phyloP scores from a whole-genome alignment of 92 coral and sea anemone species.

The Epizoanthus fatuus region DNA sequence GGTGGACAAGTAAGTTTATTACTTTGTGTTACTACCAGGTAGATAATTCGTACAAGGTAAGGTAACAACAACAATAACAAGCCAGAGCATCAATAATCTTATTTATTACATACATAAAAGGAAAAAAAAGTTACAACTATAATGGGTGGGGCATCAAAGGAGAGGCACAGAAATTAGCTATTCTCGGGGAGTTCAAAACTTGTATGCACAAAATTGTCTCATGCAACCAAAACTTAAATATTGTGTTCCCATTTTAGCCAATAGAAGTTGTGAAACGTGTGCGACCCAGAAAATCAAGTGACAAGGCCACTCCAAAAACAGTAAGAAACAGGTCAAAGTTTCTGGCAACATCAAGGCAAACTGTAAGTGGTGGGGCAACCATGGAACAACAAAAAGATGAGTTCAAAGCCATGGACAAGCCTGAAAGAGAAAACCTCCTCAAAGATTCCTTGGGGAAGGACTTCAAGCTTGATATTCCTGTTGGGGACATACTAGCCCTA shows the following conservation, averaged over 20 bases:
- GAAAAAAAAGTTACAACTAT: not conserved
- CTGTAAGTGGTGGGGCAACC: conserved; percentile 10
- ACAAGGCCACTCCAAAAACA: conserved; percentile 5
- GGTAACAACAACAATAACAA: too few species aligned
- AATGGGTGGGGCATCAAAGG: not conserved
- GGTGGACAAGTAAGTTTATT: conserved; percentile 15
- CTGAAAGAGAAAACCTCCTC: conserved; percentile 45
- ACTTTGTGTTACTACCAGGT: too few species aligned
- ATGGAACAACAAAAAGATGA: conserved; percentile 25
- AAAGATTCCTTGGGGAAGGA: conserved; percentile 45
- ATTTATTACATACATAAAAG: too few species aligned
- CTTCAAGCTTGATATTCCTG: conserved; percentile 6
- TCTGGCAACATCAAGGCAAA: not conserved
- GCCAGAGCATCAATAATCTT: too few species aligned
- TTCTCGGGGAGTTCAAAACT: too few species aligned
- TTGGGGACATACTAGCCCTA: conserved; percentile 5
- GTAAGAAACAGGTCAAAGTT: not conserved
- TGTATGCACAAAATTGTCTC: too few species aligned
- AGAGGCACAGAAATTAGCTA: too few species aligned
- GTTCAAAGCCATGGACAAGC: conserved; percentile 18
- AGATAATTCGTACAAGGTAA: not conserved
- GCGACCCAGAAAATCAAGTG: conserved; percentile 39
- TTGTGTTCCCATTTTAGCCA: not conserved
- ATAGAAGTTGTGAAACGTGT: conserved; percentile 17
- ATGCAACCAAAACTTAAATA: not conserved